Base-by-base conservation (phyloP, 2,113 vertebrate species). In the Nanorana parkeri region DNA sequence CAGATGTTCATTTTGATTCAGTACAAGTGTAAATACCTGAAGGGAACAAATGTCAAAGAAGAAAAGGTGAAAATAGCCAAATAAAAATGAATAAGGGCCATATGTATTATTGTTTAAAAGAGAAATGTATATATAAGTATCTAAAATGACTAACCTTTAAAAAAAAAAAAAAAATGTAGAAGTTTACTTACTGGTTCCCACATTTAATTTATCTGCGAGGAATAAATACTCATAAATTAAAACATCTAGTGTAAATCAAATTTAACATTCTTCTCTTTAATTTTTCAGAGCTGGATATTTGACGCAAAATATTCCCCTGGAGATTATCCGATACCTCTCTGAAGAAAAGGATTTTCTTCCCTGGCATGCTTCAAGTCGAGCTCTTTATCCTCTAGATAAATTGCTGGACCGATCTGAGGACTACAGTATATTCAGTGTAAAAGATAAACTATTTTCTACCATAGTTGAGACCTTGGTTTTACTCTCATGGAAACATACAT, bases 381-480 rank as follows among this genome's bases (percentile, higher is more conserved):
- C 95, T 61, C 94, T 99, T 81, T 98, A 98, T 92, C 96, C 97
- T 88, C 91, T 99, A 74, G 97, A 98, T 92, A 99, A 98, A 90
- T 94, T 98, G 85, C 88, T 99, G 93, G 98, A 99, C 90, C 96
- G 96, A 86, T 96, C 96, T 11, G 95, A 98, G 75, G 96, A 93
- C 87, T 98, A 99, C 94, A 96, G 93, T 85, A 89, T 99, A 89
- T 99, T 99, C 91, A 98, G 96, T 86, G 97, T 98, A 95, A 92
- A 87, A 88, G 47, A 83, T 6, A 85, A 83, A 85, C 84, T 87
- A 64, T 85, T 85, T 64, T 83, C 86, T 85, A 67, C 74, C 83
- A 74, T 77, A 51, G 60, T 81, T 61, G 81, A 81, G 76, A 86
- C 79, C 54, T 84, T 0, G 85, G 86, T 78, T 65, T 71, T 77